Evolutionary conservation across 2,113 vertebrate species (phyloP), one percentile per base, ranked within the genome.

Genomic region (Scatophagus argus): DNA sequence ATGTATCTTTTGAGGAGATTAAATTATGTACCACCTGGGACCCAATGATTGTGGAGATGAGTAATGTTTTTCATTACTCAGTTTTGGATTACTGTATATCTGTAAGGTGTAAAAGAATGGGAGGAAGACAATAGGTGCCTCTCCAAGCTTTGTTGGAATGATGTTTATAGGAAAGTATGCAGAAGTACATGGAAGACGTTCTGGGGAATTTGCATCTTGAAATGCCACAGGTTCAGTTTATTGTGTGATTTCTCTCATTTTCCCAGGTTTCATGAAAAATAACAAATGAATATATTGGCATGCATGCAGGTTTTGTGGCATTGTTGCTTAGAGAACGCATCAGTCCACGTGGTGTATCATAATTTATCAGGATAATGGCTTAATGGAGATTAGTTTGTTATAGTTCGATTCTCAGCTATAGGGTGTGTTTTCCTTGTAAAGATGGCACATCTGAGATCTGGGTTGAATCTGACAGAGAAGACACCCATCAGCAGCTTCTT

Each of bases 401-500:
- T 16, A 25, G n/a, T 21, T 23, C 39, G 12, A 39, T 61, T 61
- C 36, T 41, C 23, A 27, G 38, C 23, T 27, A 54, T 8, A 29
- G 5, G 5, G 49, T 13, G 49, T 25, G 9, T 8, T 49, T 34
- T 51, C 46, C 19, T 8, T 4, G n/a, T 31, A 2, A 43, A 21
- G 36, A 34, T 25, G 23, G 31, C 17, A 31, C 12, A 23, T 13
- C 36, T 34, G 52, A 32, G 27, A 31, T 7, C 27, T 58, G 38
- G 14, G 10, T 23, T 68, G 5, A 31, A 60, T 19, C 27, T 13
- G 19, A 44, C 25, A 41, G 11, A 41, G 62, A 21, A 8, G 49
- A 39, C 65, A 38, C 29, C 54, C 32, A 58, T 46, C 47, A 27
- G 34, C 41, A 29, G 61, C 55, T 12, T 70, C 44, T 68, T 52